These are phyloP conservation scores for Cataglyphis rosenhaueri DNA, from an alignment of 2,888 invertebrate genomes.

Conservation along the genomic window DNA sequence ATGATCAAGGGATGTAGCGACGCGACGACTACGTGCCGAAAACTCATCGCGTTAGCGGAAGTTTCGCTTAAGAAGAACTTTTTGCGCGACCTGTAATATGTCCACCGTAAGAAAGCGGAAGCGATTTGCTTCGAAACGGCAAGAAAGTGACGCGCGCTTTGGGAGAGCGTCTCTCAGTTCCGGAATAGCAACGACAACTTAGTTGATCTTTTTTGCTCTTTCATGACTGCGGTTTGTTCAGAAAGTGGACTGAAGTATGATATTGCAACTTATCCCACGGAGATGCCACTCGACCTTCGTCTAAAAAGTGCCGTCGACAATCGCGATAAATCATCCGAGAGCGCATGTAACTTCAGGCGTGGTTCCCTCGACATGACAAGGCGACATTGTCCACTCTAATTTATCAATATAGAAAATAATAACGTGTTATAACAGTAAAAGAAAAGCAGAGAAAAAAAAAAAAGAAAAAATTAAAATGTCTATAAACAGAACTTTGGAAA, in stretches of 20 bases:
- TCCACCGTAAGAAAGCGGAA: conserved; percentile 47
- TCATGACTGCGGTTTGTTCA: conserved; percentile 36
- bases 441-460: neutral
- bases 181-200: conserved; percentile 52
- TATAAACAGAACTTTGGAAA: neutral
- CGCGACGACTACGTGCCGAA: conserved; percentile 41
- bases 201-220: conserved; percentile 36
- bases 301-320: conserved; percentile 32
- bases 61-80: conserved; percentile 51
- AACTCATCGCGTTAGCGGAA: conserved; percentile 48
- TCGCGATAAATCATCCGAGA: conserved; percentile 40
- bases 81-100: conserved; percentile 41
- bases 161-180: conserved; percentile 23
- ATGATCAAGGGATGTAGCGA: conserved; percentile 34
- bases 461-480: neutral
- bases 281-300: conserved; percentile 15
- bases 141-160: conserved; percentile 42
- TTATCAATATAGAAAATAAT: conserved; percentile 15
- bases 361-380: conserved; percentile 7
- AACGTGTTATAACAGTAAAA: neutral
- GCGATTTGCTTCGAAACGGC: conserved; percentile 41
- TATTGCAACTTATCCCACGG: conserved; percentile 44
- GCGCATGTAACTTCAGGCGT: neutral
- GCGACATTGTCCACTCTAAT: neutral
- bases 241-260: conserved; percentile 52